Evolutionary conservation across 2,113 vertebrate genomes (phyloP), one percentile per base, ranked within the genome.

Genomic region (Brachirus orientalis): DNA sequence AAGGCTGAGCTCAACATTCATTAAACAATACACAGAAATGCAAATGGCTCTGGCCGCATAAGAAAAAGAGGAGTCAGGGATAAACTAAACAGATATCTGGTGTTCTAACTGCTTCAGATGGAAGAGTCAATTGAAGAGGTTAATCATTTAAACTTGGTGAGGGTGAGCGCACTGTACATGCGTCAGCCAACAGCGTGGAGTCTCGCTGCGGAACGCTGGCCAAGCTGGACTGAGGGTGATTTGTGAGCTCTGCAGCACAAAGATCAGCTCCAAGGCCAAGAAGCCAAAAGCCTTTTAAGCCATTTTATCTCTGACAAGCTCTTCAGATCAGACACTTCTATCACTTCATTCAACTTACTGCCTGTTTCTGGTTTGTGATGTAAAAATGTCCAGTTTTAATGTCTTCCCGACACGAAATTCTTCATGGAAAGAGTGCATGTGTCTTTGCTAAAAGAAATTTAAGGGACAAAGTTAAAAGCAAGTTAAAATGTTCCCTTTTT

Each of bases 1-100:
- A 86, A 88, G 77, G 75, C 82, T 57, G 71, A 82, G 79, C 79
- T 84, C 63, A 40, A 75, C 19, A 50, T 82, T 75, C 66, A 82
- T 85, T 85, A 85, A 87, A 87, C 73, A 81, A 69, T 50, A 65
- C 58, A 50, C 70, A 59, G 80, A 72, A 62, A 76, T 60, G 73
- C 59, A 36, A 75, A 70, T 10, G 48, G 65, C 47, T 77, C 75
- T 72, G 77, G 66, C 77, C 64, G 62, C 4, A 10, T 40, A 56
- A 68, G 40, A 13, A 18, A 55, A 69, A 63, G 56, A 60, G 53
- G 51, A 75, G 60, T 20, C 58, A 61, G 77, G 75, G 77, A 79
- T 68, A 80, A 87, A 84, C 73, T 69, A 79, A 80, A 80, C 82
- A 75, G 64, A 68, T 66, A 53, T 70, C 47, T 1, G 16, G 43